These are phyloP conservation scores for Corythaixoides concolor DNA, from an alignment of 2,113 vertebrate genomes.

Conservation along the genomic window DNA sequence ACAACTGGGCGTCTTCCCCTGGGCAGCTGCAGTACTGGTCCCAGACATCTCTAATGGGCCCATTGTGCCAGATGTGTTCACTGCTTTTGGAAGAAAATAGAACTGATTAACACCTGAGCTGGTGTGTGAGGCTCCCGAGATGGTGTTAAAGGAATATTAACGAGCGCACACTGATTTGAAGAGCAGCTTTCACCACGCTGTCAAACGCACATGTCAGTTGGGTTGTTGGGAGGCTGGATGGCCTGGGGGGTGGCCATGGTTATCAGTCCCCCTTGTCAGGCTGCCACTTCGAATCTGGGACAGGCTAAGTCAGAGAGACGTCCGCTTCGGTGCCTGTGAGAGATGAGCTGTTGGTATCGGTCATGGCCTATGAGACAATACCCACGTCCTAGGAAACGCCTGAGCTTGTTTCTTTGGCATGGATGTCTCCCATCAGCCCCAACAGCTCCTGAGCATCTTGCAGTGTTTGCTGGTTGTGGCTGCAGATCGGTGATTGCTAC, in stretches of 20 bases:
- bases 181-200: constrained; percentile 41
- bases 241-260: not conserved
- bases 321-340: not conserved
- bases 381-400: not conserved
- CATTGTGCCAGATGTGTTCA: constrained; percentile 64
- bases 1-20: constrained; percentile 16
- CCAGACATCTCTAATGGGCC: constrained; percentile 47
- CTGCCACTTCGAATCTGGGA: constrained; percentile 36
- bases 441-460: not conserved
- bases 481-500: not conserved
- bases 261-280: not conserved
- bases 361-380: not conserved
- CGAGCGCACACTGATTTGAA: constrained; percentile 20
- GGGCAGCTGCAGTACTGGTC: constrained; percentile 36
- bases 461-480: not conserved
- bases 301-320: not conserved
- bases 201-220: constrained; percentile 3
- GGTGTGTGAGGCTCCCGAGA: constrained; percentile 30
- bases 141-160: constrained; percentile 65
- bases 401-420: not conserved
- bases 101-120: constrained; percentile 74
- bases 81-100: constrained; percentile 71
- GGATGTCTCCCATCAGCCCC: not conserved
- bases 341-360: not conserved
- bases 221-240: not conserved